Percentiles rank a stretch among this genome's conserved stretches.
Evolutionary conservation across 2,888 invertebrate species (phyloP).

Genomic region (Cylloceria caligata): DNA sequence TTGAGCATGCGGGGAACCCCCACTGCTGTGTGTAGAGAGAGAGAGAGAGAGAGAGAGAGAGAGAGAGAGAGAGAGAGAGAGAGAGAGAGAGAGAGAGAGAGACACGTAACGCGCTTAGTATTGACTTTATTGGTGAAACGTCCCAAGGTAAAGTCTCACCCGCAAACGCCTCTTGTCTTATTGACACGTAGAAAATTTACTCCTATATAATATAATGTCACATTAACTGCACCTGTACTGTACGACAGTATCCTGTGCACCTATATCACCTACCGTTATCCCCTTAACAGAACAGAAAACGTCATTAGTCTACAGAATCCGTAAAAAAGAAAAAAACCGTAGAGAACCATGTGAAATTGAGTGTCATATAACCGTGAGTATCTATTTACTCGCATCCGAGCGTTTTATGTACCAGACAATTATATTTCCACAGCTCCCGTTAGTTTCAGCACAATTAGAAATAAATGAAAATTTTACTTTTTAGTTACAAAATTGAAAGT

Average conservation of each 20-base stretch:
- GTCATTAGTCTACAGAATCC: background rate
- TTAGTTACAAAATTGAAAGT: no score
- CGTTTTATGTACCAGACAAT: no score
- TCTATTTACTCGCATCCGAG: no score
- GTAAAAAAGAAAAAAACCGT: background rate
- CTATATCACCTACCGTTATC: background rate
- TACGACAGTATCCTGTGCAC: background rate
- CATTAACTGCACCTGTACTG: background rate
- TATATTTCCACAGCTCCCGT: no score
- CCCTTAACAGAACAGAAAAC: background rate
- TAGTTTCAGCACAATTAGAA: no score
- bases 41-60: no score
- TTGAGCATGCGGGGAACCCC: conserved; percentile 9
- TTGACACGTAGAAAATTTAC: conserved; percentile 36
- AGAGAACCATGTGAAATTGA: no score
- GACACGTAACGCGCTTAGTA: conserved; percentile 41
- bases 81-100: no score
- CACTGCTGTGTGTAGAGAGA: conserved; percentile 14
- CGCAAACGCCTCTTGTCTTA: conserved; percentile 38
- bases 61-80: no score
- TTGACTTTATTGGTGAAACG: conserved; percentile 60
- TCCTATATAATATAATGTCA: background rate
- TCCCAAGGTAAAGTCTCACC: conserved; percentile 27
- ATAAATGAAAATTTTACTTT: no score
- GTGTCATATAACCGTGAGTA: no score